These are phyloP conservation scores for Sycobia sp. DNA, from an alignment of 1,140 invertebrate species.

Conservation along the genomic window DNA sequence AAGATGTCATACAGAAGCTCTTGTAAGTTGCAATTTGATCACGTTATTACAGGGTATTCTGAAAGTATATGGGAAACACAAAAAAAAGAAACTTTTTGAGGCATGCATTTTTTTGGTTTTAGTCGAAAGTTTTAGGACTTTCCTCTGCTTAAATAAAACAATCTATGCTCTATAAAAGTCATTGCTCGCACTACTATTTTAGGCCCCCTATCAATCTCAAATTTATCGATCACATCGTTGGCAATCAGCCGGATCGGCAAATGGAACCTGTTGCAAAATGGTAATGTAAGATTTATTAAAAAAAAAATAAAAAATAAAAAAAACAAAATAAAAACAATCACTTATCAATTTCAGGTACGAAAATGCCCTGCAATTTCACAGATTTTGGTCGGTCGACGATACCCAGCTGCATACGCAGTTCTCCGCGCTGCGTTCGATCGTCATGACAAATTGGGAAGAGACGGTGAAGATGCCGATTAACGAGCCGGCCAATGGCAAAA, in stretches of 20 bases:
- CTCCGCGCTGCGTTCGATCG: constrained; percentile 93
- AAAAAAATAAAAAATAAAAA: background rate
- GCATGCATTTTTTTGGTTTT: no score
- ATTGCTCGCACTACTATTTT: no score
- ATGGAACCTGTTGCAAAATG: constrained; percentile 91
- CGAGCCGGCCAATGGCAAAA: constrained; percentile 94
- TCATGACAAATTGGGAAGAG: constrained; percentile 97
- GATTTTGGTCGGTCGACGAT: constrained; percentile 99
- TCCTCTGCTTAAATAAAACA: no score
- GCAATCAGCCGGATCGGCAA: constrained; percentile 90
- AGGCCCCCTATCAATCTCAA: constrained; percentile 79
- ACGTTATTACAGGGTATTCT: no score
- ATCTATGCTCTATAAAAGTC: no score
- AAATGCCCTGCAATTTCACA: constrained; percentile 89
- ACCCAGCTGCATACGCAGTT: constrained; percentile 94
- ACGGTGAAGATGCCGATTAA: constrained; percentile 99
- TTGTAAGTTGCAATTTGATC: constrained; percentile 74
- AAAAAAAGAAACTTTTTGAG: no score
- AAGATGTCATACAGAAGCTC: constrained; percentile 68
- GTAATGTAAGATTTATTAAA: constrained; percentile 55
- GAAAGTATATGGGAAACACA: no score
- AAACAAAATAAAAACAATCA: background rate
- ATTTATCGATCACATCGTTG: constrained; percentile 97
- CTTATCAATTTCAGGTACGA: constrained; percentile 75
- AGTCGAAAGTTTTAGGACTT: no score